Base-by-base conservation (phyloP, 35 echinoderm and acorn worm genomes). In the Strongylocentrotus purpuratus region DNA sequence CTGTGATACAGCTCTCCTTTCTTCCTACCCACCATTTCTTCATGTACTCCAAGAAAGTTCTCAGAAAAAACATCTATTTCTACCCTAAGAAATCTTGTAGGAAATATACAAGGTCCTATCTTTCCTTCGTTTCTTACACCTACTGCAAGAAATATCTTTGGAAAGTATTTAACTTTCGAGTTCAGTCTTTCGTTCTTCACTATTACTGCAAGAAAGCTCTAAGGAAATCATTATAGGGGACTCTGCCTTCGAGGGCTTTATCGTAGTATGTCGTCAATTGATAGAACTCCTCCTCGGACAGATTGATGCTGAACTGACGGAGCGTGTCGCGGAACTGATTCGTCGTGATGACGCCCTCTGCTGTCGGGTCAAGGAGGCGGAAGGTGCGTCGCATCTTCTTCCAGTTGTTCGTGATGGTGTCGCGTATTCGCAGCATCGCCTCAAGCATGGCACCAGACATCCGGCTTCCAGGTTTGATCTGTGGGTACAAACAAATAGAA, bases 201-300 rank as follows among this genome's bases (percentile, higher is more conserved):
- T 78, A 10, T 89, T 86, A 98, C 94, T 97, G 92, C n/a, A 99
- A 94, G 61, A 98, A 99, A 15, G 98, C 98, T 88, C 98, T 97
- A 7, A 99, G 58, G 95, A 99, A 99, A 88, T 99, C 98, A 94
- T 99, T 99, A 52, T 99, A 99, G 0, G 97, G 98, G 92, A 99
- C 95, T 95, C 96, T 99, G 14, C 98, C 98, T 15, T 96, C 92
- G 31, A 99, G 92, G 58, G 95, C 86, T 93, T 96, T 98, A 92
- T 99, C 98, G 50, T 99, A 99, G 91, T 97, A 99, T 1, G 96
- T 97, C 96, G 98, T 99, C 46, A 99, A 85, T 91, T 99, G 98
- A 46, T 98, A 99, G 94, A 99, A 99, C 92, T 99, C 98, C 31
- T 99, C 97, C 87, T 99, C 98, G 2, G 94, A 95, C 4, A 99